Base-by-base conservation (phyloP, 2,888 invertebrate genomes). In the Torymus aiolomorphi region DNA sequence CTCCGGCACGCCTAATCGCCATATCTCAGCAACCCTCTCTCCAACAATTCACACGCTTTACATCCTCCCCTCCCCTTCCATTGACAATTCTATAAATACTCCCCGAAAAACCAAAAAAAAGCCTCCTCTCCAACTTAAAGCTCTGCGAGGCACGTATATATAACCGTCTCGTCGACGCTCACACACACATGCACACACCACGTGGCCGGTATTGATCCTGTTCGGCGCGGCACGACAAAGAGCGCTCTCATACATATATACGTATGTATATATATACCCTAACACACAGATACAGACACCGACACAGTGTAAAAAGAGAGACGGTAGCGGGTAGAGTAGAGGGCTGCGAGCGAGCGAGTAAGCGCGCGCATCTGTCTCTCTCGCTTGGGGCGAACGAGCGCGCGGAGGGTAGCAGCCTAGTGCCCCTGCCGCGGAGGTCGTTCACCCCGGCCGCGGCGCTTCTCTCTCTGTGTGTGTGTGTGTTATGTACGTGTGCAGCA, bases 171-270 rank as follows among this genome's bases (percentile, higher is more conserved):
- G 24, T 49, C 59, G 14, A 49, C n/a, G n/a, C 66, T 20, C n/a
- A 1, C 16, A 49, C 61, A 24, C 61, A 12, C 42, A 24, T 54
- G 5, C 31, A 51, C 56, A 11, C 13, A 42, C 89, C 90, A 90
- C 90, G 90, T 90, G 90, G 89, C 85, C 83, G 86, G 90, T 90
- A 90, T 90, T 90, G 90, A 90, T 89, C 90, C 87, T 84, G 85
- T 87, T 87, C 85, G 86, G 86, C 85, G 84, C 84, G 31, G 31
- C 4, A 31, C 84, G 85, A 86, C 84, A 84, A 84, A 85, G 86
- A 84, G 84, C 20, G 62, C 13, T n/a, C 62, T 62, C 61, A 59
- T 49, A 20, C 67, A 14, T 20, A 24, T 11, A 51, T 10, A 11
- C 54, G n/a, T 4, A 2, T 14, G 12, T 14, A 14, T 13, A 13